Evolutionary conservation across 2,797 vertebrate species (phyloP), one percentile per base, ranked within the genome.

Genomic region (Gymnopithys bicolor): DNA sequence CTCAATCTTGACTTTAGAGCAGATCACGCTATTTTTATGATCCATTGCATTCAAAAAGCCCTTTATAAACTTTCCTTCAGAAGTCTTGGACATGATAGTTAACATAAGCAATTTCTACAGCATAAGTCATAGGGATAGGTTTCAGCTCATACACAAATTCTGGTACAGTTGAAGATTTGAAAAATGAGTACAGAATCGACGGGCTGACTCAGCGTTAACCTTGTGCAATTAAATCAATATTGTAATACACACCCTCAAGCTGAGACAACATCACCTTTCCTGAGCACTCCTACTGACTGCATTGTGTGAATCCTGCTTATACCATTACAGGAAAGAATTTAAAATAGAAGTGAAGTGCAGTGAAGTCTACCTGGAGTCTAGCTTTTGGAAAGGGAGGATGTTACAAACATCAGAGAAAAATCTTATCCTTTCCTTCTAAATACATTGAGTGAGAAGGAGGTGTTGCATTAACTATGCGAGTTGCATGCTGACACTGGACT

Each of bases 161-260:
- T 93, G 51, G 30, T 78, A 17, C 51, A 63, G 48, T 79, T 92
- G 87, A 94, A 96, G 84, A 93, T 81, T 87, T 84, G 92, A 92
- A 96, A 97, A 88, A 63, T 35, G 66, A 93, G 91, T 18, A 70
- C 24, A 69, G 71, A 86, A 35, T 11, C 69, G 82, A 94, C 95
- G 24, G 59, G 62, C 76, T 97, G 79, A 75, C 89, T 96, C 82
- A 81, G 53, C 76, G 69, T 79, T 93, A 89, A 95, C 92, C 79
- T 96, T 97, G 79, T 41, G 37, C 73, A 60, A 48, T 81, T 85
- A 37, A 91, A 96, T 95, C 93, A 92, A 94, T 95, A 95, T 25
- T 58, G 87, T 92, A 96, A 97, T 91, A 96, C 35, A 95, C 91
- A 91, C 51, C 89, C 51, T 82, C 0, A 0, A 70, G 87, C 87